Percentiles rank a stretch among this genome's conserved stretches.
Conservation (phyloP, 2,113 vertebrate genomes). For the Myxocyprinus asiaticus region DNA sequence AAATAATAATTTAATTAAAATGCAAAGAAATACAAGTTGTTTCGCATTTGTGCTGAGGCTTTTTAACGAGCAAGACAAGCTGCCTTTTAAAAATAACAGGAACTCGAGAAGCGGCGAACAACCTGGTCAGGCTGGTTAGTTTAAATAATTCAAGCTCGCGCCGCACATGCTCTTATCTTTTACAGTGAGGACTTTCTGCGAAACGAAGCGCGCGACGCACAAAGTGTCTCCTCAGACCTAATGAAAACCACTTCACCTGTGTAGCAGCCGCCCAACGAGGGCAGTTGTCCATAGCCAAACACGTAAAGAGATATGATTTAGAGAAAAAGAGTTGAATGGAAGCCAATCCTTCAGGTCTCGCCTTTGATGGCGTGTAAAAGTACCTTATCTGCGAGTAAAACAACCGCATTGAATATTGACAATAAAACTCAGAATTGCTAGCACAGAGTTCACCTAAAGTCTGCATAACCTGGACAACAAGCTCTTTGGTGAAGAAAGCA, state of each 20-base stretch:
- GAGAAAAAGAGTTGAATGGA: background rate
- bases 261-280: background rate
- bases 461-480: constrained; percentile 15
- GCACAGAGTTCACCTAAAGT: constrained; percentile 8
- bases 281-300: background rate
- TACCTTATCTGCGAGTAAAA: background rate
- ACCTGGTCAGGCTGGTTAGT: constrained; percentile 58
- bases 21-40: too few species aligned
- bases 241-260: constrained; percentile 49
- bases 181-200: constrained; percentile 42
- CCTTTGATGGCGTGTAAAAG: constrained; percentile 11
- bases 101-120: constrained; percentile 33
- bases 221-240: constrained; percentile 18
- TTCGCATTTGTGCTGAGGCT: background rate
- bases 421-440: background rate
- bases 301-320: background rate
- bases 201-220: constrained; percentile 32
- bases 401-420: too few species aligned
- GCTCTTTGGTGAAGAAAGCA: background rate
- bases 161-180: constrained; percentile 43
- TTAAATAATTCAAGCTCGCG: constrained; percentile 65
- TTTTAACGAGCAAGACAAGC: background rate
- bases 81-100: constrained; percentile 33
- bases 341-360: background rate
- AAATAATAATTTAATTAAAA: background rate